phyloP scores from a whole-genome alignment of 2,113 vertebrate genomes.

The Arizona elegans region DNA sequence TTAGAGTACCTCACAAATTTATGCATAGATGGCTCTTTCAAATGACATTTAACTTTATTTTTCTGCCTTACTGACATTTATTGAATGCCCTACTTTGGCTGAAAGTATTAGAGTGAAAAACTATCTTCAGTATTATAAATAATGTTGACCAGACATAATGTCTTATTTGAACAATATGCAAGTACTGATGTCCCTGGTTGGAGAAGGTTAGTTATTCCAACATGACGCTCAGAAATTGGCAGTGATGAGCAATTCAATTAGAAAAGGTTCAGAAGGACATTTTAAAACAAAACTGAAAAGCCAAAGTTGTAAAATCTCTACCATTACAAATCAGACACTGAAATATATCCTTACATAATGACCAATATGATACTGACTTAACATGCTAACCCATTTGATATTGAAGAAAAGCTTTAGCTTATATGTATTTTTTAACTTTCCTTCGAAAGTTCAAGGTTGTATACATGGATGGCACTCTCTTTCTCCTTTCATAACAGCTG shows the following conservation, averaged over 20 bases:
- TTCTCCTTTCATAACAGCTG: neutral
- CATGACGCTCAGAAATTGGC: neutral
- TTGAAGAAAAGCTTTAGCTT: neutral
- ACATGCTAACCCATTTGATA: neutral
- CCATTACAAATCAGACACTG: neutral
- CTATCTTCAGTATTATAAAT: conserved; percentile 33
- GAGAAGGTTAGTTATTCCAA: conserved; percentile 28
- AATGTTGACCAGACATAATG: conserved; percentile 35
- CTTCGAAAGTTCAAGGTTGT: neutral
- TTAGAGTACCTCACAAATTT: conserved; percentile 38
- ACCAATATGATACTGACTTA: neutral
- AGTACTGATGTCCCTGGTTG: conserved; percentile 22
- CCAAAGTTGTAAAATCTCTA: conserved; percentile 10
- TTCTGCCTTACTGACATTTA: conserved; percentile 47
- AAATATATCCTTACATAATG: conserved; percentile 19
- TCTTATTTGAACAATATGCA: conserved; percentile 36
- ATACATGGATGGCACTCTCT: neutral
- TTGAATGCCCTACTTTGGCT: conserved; percentile 46
- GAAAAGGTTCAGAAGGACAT: conserved; percentile 1
- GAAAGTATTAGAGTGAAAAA: conserved; percentile 50
- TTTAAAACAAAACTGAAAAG: conserved; percentile 36
- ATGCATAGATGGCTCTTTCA: conserved; percentile 35
- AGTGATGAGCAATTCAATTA: neutral
- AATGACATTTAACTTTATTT: conserved; percentile 51
- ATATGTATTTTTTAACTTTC: neutral